phyloP scores from a whole-genome alignment of 2,797 vertebrate genomes.

The Salarias fasciatus region DNA sequence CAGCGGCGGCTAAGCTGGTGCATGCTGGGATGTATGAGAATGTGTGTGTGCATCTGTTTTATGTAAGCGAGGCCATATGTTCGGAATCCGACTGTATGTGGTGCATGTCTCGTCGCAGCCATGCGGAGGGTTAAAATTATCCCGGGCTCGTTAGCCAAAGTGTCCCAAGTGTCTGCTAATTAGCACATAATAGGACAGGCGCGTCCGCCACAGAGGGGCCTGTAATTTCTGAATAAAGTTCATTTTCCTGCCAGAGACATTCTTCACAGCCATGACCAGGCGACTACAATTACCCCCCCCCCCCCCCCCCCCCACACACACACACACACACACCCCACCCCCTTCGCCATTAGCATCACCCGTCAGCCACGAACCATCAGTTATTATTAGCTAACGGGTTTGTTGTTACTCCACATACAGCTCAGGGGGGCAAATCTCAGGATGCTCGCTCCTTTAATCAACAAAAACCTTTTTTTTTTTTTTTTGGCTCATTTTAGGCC shows the following conservation, averaged over 20 bases:
- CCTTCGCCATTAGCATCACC: slow-evolving; percentile 67
- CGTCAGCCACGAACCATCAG: slow-evolving; percentile 70
- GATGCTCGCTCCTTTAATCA: background rate
- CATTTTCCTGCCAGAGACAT: slow-evolving; percentile 71
- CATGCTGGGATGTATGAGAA: slow-evolving; percentile 52
- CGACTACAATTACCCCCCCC: no score
- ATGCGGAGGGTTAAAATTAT: slow-evolving; percentile 76
- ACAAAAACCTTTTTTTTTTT: slow-evolving; percentile 16
- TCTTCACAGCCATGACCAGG: slow-evolving; percentile 66
- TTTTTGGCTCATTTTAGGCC: background rate
- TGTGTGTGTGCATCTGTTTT: slow-evolving; percentile 29
- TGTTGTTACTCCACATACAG: slow-evolving; percentile 16
- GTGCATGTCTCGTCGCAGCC: slow-evolving; percentile 48
- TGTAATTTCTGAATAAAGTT: slow-evolving; percentile 76
- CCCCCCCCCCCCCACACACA: no score
- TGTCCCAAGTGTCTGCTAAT: slow-evolving; percentile 78
- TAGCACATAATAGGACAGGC: slow-evolving; percentile 81
- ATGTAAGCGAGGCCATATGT: slow-evolving; percentile 66
- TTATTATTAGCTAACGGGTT: slow-evolving; percentile 66
- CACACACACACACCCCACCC: slow-evolving; percentile 75
- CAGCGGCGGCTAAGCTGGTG: slow-evolving; percentile 67
- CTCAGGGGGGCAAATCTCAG: background rate
- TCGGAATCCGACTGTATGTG: slow-evolving; percentile 40
- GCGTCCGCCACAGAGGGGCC: slow-evolving; percentile 66
- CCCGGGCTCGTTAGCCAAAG: slow-evolving; percentile 78